These are phyloP conservation scores for Andrena flavipes DNA, from an alignment of 2,888 invertebrate species.

Conservation along the genomic window DNA sequence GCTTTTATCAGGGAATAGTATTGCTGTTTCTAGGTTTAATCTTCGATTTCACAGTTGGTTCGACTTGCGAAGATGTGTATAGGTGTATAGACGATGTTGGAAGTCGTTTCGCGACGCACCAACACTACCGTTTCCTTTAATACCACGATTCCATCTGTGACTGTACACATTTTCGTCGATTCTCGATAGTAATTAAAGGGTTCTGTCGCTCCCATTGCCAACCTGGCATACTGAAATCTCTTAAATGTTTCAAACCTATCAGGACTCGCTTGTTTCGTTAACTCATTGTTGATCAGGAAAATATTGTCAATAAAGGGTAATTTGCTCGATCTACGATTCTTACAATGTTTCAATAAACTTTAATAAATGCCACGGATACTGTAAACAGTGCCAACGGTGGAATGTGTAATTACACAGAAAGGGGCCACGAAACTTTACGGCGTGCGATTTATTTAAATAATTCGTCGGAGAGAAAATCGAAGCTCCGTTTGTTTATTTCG, in stretches of 20 bases:
- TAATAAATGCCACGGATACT: neutral
- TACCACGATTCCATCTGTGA: neutral
- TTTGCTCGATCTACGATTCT: no score
- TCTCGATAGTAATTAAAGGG: conserved; percentile 35
- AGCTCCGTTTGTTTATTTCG: conserved; percentile 7
- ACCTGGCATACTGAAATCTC: neutral
- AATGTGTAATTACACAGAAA: neutral
- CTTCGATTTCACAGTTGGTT: conserved; percentile 39
- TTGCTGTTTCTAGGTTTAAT: conserved; percentile 49
- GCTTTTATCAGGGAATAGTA: conserved; percentile 13
- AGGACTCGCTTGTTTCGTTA: neutral
- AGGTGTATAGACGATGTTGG: conserved; percentile 20
- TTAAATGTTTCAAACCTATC: neutral
- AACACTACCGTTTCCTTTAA: conserved; percentile 37
- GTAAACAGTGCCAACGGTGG: no score
- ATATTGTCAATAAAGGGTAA: no score
- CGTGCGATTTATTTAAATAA: neutral
- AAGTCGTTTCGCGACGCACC: conserved; percentile 29
- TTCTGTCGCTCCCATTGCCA: conserved; percentile 1
- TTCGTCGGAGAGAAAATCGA: neutral
- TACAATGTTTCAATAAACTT: neutral
- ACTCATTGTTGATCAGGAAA: no score
- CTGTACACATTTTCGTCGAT: conserved; percentile 29
- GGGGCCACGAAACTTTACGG: neutral
- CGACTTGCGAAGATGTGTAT: neutral